Percentiles rank a stretch among this genome's conserved stretches.
Evolutionary conservation across 2,888 invertebrate species (phyloP).

Genomic region (Ptilodon capucinus): DNA sequence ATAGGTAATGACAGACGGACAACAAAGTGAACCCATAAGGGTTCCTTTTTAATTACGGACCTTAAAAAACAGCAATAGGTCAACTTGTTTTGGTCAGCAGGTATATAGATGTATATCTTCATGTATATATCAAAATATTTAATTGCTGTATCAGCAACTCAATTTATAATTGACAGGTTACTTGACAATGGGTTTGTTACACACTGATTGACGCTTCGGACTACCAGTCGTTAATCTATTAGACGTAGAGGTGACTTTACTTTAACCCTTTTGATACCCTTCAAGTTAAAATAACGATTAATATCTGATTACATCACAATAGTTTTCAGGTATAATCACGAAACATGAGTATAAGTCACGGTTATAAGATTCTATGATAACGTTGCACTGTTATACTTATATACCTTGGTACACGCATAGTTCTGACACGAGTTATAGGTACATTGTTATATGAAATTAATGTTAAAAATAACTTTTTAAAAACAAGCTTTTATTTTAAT

Average conservation of each 20-base stretch:
- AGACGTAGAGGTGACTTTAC: slow-evolving; percentile 12
- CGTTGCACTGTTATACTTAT: not conserved
- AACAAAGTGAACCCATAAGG: too few species aligned
- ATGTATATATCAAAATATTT: not conserved
- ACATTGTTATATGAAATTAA: too few species aligned
- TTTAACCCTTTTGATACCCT: slow-evolving; percentile 8
- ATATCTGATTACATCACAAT: slow-evolving; percentile 13
- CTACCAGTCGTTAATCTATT: not conserved
- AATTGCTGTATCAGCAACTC: not conserved
- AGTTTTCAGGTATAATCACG: slow-evolving; percentile 10
- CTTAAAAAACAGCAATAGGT: too few species aligned
- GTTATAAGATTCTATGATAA: not conserved
- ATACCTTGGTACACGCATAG: too few species aligned
- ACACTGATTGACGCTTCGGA: not conserved
- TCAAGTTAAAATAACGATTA: slow-evolving; percentile 7
- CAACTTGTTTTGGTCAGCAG: too few species aligned
- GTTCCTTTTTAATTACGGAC: not conserved
- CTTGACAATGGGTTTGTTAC: not conserved
- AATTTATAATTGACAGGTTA: not conserved
- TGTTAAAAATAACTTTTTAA: too few species aligned
- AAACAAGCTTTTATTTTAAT: too few species aligned
- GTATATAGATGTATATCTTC: not conserved
- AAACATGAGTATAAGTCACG: not conserved
- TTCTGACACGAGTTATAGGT: too few species aligned
- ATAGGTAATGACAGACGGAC: too few species aligned